Evolutionary conservation across 2,888 invertebrate genomes (phyloP).

Genomic region (Drosophila sordidula): DNA sequence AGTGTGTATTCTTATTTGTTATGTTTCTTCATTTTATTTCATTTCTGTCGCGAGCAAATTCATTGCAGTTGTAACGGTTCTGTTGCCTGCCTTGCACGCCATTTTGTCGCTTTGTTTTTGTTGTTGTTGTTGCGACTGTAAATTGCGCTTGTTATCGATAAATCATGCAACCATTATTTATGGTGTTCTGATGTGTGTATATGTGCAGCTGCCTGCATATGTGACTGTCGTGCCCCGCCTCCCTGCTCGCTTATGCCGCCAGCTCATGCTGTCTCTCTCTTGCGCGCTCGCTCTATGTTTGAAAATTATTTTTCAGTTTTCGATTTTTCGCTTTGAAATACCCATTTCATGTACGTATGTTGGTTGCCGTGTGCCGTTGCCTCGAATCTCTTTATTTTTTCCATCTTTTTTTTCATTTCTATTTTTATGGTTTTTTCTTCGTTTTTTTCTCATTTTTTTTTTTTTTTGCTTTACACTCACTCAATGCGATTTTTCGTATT

Average conservation of each 20-base stretch:
- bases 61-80: conserved; percentile 74
- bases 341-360: conserved; percentile 69
- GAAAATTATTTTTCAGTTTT: conserved; percentile 80
- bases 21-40: conserved; percentile 65
- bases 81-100: conserved; percentile 55
- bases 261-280: not conserved
- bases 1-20: conserved; percentile 14
- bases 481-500: conserved; percentile 76
- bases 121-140: conserved; percentile 75
- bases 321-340: conserved; percentile 82
- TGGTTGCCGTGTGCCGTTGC: conserved; percentile 51
- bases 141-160: conserved; percentile 85
- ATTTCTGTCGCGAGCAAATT: conserved; percentile 76
- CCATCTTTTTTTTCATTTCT: conserved; percentile 20
- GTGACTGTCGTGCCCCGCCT: conserved; percentile 56
- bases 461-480: conserved; percentile 48
- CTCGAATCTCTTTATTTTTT: conserved; percentile 47
- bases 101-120: conserved; percentile 64
- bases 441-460: conserved; percentile 27
- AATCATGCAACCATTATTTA: conserved; percentile 84
- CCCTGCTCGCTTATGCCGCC: not conserved
- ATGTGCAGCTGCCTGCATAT: conserved; percentile 71
- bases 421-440: conserved; percentile 37
- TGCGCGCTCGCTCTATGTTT: conserved; percentile 44
- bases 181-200: conserved; percentile 73